Percentiles rank a stretch among this genome's conserved stretches.
phyloP scores from a whole-genome alignment of 1,140 invertebrate species.

The Tetramorium parvispinum region DNA sequence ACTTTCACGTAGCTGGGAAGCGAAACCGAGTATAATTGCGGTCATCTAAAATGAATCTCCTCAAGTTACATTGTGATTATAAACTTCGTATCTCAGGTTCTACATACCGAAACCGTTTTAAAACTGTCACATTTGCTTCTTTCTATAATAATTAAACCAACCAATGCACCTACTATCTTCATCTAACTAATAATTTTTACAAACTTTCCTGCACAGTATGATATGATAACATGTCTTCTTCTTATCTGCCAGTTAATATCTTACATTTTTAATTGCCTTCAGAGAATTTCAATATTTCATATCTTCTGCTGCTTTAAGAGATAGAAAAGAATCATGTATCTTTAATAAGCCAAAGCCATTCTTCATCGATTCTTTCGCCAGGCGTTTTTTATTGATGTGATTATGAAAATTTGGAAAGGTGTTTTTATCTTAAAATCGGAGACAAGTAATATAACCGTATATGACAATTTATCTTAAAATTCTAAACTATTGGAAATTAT shows the following conservation, averaged over 20 bases:
- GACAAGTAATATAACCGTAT: not conserved
- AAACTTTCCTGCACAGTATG: not conserved
- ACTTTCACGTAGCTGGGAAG: constrained; percentile 52
- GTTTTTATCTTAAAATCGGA: not conserved
- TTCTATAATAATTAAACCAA: not conserved
- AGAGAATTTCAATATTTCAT: not conserved
- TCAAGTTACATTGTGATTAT: constrained; percentile 31
- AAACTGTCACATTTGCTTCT: not conserved
- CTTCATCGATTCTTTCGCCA: not conserved
- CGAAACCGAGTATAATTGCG: constrained; percentile 45
- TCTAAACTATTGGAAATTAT: no score
- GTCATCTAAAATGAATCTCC: constrained; percentile 46
- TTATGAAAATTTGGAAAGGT: not conserved
- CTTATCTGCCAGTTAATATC: not conserved
- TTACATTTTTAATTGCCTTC: not conserved
- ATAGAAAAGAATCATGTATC: not conserved
- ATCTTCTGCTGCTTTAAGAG: not conserved
- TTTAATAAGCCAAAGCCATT: not conserved
- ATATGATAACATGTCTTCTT: not conserved
- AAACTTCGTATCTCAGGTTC: constrained; percentile 24
- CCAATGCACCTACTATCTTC: not conserved
- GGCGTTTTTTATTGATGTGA: not conserved
- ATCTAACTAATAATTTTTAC: not conserved
- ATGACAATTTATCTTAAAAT: no score
- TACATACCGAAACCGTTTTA: constrained; percentile 16